phyloP scores from a whole-genome alignment of 2,888 invertebrate genomes.

The Drosophila borborema region DNA sequence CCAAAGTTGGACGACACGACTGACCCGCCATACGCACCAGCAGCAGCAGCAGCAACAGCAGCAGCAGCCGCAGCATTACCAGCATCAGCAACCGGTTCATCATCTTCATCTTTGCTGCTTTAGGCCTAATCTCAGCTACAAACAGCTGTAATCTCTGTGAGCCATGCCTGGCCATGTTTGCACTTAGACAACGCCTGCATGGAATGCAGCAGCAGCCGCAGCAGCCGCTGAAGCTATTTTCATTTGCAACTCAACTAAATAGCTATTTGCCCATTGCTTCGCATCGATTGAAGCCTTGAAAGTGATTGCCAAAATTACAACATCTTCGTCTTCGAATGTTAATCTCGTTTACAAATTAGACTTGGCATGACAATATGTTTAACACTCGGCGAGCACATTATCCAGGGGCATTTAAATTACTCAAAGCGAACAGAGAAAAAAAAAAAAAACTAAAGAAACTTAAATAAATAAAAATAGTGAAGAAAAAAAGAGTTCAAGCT shows the following conservation, averaged over 20 bases:
- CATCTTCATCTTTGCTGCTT: constrained; percentile 36
- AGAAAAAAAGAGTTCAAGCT: constrained; percentile 22
- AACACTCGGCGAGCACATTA: constrained; percentile 61
- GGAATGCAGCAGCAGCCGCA: constrained; percentile 14
- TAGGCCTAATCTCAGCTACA: constrained; percentile 58
- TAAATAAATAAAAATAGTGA: constrained; percentile 22
- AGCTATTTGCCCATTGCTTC: constrained; percentile 49
- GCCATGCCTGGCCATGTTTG: constrained; percentile 27
- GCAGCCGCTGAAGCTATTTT: constrained; percentile 24
- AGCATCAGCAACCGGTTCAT: constrained; percentile 62
- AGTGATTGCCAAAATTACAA: constrained; percentile 65
- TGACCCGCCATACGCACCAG: constrained; percentile 54
- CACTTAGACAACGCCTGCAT: constrained; percentile 43
- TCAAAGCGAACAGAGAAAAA: constrained; percentile 1
- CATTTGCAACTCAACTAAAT: constrained; percentile 33
- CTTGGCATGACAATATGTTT: constrained; percentile 75
- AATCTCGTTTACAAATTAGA: constrained; percentile 70
- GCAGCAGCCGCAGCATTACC: constrained; percentile 25
- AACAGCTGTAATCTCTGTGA: constrained; percentile 47
- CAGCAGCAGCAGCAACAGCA: constrained; percentile 36
- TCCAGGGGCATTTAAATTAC: constrained; percentile 43
- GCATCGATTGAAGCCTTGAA: constrained; percentile 71
- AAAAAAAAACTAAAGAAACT: constrained; percentile 20
- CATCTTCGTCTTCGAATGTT: constrained; percentile 48
- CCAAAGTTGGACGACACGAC: constrained; percentile 69